These are phyloP conservation scores for Drosophila ustulata DNA, from an alignment of 2,888 invertebrate genomes.

Conservation along the genomic window DNA sequence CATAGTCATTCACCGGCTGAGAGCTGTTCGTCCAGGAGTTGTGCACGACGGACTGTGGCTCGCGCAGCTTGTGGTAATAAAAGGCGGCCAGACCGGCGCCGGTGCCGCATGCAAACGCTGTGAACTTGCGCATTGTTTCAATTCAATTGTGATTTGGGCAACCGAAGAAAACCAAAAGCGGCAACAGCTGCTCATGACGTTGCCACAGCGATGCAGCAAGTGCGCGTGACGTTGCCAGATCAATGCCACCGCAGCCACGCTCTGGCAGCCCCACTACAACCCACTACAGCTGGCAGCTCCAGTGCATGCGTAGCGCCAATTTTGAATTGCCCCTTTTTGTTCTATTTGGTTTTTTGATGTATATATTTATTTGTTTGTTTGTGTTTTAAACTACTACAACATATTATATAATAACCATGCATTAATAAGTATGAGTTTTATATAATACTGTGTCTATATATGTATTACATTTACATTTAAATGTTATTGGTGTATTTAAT, in stretches of 20 bases:
- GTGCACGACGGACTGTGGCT: conserved; percentile 86
- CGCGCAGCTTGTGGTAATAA: conserved; percentile 86
- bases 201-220: background rate
- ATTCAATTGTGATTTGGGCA: background rate
- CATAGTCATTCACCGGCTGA: conserved; percentile 79
- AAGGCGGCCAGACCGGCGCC: conserved; percentile 89
- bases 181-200: conserved; percentile 39
- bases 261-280: no score
- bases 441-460: conserved; percentile 68
- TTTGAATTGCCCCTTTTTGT: conserved; percentile 16
- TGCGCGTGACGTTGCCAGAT: background rate
- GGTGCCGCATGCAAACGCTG: conserved; percentile 87
- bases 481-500: conserved; percentile 41
- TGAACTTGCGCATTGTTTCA: conserved; percentile 65
- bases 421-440: conserved; percentile 70
- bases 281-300: background rate
- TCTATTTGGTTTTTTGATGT: conserved; percentile 9
- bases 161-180: conserved; percentile 30
- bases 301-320: background rate
- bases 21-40: conserved; percentile 89
- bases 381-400: conserved; percentile 62
- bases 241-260: no score
- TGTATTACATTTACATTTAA: conserved; percentile 58
- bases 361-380: conserved; percentile 15
- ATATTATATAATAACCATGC: conserved; percentile 72